Base-by-base conservation (phyloP, 2,113 vertebrate species). In the Catagonus wagneri region DNA sequence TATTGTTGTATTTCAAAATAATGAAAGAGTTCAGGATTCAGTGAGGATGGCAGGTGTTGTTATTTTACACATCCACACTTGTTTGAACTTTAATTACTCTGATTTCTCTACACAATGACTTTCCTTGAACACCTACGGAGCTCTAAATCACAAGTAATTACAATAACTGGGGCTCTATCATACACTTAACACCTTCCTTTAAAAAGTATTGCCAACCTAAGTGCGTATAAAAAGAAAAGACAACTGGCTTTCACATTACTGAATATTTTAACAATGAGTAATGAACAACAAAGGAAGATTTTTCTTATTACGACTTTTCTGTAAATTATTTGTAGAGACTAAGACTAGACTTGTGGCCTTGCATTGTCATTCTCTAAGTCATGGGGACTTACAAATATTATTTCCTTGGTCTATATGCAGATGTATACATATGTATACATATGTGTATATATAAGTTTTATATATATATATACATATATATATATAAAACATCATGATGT, bases 61-160 rank as follows among this genome's bases (percentile, higher is more conserved):
- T 92, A 90, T 66, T 89, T 87, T 94, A 83, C 65, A 83, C n/a
- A 19, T 83, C 39, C 27, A 68, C 25, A 69, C 74, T 96, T 81
- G 69, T 90, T 83, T 94, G 56, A 79, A 90, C 79, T 97, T 96
- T 81, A 94, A 84, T 95, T 97, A 69, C 29, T 86, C 36, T 86
- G 44, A 81, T 94, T 8, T 81, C 83, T 89, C 79, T 79, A 36
- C 54, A 92, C 83, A 92, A 23, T 87, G 68, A 74, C 75, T n/a
- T 85, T 66, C 80, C 72, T 7, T 74, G 68, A 92, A 71, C 20
- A 72, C 13, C 58, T n/a, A 7, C 12, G 76, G n/a, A 39, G 12
- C 69, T 89, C 56, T 93, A 92, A 92, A 74, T 95, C 56, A 68
- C 27, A 83, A 61, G 79, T 32, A 60, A 81, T 85, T n/a, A 90